Base-by-base conservation (phyloP, 2,113 vertebrate genomes). In the Pygathrix nemaeus region DNA sequence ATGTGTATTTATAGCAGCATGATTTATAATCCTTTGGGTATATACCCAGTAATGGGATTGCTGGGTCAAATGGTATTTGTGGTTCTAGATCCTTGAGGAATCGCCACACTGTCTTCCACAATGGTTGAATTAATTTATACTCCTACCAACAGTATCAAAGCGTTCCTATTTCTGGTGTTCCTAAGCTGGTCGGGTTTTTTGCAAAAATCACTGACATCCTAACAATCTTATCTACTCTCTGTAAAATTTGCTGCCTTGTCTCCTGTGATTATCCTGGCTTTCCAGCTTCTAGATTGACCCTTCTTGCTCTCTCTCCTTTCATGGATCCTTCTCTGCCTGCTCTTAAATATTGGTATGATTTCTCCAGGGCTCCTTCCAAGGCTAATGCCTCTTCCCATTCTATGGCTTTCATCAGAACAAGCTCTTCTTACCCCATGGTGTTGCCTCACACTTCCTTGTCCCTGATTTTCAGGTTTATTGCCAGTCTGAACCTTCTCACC, bases 371-470 rank as follows among this genome's bases (percentile, higher is more conserved):
- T 80, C 23, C 43, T 3, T 20, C 48, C 61, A 25, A 23, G 21
- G 11, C 79, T 35, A 4, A 38, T 66, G 61, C 59, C 10, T 78
- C 80, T 78, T 61, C 73, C 21, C 23, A 38, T 90, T n/a, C 66
- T 64, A 0, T 27, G 9, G 18, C 61, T 75, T 90, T 83, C n/a
- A 27, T 40, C 16, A 3, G 14, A 66, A 78, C 81, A 72, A 20
- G 27, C 14, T 11, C 72, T 43, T 43, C 35, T n/a, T 0, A 59
- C 32, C 8, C 52, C 20, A 3, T 18, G 0, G 1, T 18, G 64
- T 70, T 48, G 50, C 35, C 40, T 70, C 43, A 20, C 13, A 75
- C 32, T 76, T 80, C 48, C 32, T 89, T 40, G 25, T 81, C 13
- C 7, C 0, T 43, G 70, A 88, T 57, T 84, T 76, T 90, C n/a